Base-by-base conservation (phyloP, 2,888 invertebrate species). In the Rhagophthalmus giganteus region DNA sequence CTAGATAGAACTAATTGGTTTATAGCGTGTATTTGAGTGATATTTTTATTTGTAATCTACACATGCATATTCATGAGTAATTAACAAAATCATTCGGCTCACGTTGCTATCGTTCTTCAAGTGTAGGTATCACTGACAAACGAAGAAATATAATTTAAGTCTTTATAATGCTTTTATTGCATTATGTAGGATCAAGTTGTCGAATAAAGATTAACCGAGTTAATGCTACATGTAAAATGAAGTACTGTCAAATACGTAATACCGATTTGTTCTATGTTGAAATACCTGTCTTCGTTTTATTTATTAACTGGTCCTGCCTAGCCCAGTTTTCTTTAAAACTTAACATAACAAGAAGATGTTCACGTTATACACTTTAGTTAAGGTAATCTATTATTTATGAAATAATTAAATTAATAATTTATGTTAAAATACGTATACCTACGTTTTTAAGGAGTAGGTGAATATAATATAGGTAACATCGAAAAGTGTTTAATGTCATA, bases 1-100 rank as follows among this genome's bases (percentile, higher is more conserved):
- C 56, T 50, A 62, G 64, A 64, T 64, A 65, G 56, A 61, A 58
- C 62, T 64, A 66, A 66, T 66, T 66, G 62, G 66, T 64, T 64
- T 64, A 64, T 60, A 57, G 58, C 60, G 58, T 64, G 61, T 61
- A 61, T 62, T 63, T 57, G 53, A 59, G 58, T 62, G 62, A 64
- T 64, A 63, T 64, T 64, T 63, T 65, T 59, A 62, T 64, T 62
- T 64, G 59, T 64, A 62, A 61, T 61, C 59, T 55, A 39, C 37
- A 54, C 60, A 63, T 65, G 60, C 60, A 63, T 65, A 64, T 64
- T 64, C 64, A 64, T 63, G 61, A 60, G 60, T 60, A 63, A 66
- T 65, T 65, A 66, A 60, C 46, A 56, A 56, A 58, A 57, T 54
- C 46, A 57, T 54, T 54, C 55, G 33, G 37, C 44, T 55, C 48